Evolutionary conservation across 2,797 vertebrate species (phyloP).

Genomic region (Cossypha polioptera): DNA sequence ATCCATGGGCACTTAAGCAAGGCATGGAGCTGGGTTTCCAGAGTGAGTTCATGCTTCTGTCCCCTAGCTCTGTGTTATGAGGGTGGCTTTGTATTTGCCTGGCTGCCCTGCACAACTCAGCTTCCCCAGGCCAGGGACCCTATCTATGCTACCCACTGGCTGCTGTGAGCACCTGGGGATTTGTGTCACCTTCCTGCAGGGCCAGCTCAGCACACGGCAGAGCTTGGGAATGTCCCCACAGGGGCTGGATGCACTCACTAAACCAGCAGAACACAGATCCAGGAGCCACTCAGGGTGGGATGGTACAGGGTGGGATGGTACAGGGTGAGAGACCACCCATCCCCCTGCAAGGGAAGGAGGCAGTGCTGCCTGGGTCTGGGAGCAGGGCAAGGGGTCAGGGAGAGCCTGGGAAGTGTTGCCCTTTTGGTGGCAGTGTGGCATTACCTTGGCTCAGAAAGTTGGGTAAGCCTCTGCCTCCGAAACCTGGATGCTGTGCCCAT

Average conservation of each 20-base stretch:
- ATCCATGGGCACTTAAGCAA: neutral
- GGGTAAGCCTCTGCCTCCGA: accelerated
- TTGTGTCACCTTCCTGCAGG: neutral
- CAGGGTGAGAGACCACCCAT: neutral
- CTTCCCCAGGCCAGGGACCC: neutral
- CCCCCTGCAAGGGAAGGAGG: neutral
- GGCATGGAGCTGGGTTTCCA: neutral
- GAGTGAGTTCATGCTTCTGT: neutral
- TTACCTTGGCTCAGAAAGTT: constrained; percentile 9
- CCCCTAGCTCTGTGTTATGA: accelerated
- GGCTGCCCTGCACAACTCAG: accelerated
- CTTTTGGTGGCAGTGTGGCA: constrained; percentile 61
- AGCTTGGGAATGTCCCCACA: neutral
- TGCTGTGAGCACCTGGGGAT: neutral
- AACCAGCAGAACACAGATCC: neutral
- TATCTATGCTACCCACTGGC: neutral
- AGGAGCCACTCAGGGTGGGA: neutral
- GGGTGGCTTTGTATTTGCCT: neutral
- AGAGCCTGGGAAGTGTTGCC: neutral
- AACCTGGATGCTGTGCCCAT: neutral
- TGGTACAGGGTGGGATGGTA: neutral
- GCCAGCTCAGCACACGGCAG: neutral
- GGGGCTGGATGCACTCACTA: neutral
- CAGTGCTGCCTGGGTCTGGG: neutral
- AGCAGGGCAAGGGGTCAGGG: neutral